A percentile compares a stretch with the other conserved stretches of the same genome.
Evolutionary conservation across 2,797 vertebrate species (phyloP).

Genomic region (Thamnophis elegans): DNA sequence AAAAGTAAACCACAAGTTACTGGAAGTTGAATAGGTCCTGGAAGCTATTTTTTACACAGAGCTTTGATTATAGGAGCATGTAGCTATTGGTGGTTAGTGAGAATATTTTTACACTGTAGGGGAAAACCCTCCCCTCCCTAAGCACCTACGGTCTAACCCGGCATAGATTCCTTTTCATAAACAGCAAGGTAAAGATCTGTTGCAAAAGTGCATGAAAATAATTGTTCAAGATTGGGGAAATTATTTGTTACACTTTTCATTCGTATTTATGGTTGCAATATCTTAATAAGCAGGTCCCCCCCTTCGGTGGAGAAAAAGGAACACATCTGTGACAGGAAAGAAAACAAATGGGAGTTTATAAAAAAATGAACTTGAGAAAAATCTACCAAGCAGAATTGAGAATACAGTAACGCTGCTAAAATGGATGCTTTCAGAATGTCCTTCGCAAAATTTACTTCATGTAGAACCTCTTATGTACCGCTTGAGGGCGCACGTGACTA

Average conservation of each 20-base stretch:
- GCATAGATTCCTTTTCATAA: not conserved
- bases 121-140: not conserved
- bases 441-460: not conserved
- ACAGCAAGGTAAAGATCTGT: not conserved
- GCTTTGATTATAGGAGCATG: not conserved
- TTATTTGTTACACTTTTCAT: too few species aligned
- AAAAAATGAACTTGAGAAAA: not conserved
- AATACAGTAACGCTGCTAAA: not conserved
- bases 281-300: not conserved
- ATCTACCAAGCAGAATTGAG: too few species aligned
- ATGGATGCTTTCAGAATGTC: not conserved
- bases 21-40: not conserved
- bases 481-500: constrained; percentile 22
- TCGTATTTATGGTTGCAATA: not conserved
- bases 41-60: not conserved
- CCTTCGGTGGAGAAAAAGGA: not conserved
- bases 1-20: not conserved
- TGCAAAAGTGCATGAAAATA: too few species aligned
- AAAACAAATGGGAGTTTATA: constrained; percentile 1
- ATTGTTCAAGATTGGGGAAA: not conserved
- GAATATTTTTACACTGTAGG: not conserved
- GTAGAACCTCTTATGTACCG: not conserved
- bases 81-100: not conserved
- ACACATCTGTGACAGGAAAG: not conserved
- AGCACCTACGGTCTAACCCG: not conserved